Evolutionary conservation across 2,797 vertebrate species (phyloP).

Genomic region (Morelia viridis): DNA sequence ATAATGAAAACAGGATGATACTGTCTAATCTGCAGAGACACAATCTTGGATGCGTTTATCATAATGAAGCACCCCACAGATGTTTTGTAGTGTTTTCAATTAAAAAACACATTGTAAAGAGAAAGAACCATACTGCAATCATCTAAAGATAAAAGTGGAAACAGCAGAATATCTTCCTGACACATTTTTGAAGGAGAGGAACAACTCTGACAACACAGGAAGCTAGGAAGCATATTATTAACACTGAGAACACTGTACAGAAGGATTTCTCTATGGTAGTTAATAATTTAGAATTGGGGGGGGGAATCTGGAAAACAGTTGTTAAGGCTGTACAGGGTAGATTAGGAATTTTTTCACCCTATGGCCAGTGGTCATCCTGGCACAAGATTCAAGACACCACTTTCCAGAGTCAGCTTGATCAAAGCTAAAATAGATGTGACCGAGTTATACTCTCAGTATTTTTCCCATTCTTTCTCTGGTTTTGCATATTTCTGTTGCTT

Average conservation of each 20-base stretch:
- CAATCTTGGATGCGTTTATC: not conserved
- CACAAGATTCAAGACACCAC: not conserved
- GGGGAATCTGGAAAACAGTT: constrained; percentile 20
- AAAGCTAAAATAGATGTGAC: not conserved
- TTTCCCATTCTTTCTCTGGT: not conserved
- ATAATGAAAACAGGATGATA: constrained; percentile 11
- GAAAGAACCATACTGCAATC: not conserved
- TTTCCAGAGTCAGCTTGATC: not conserved
- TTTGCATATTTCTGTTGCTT: not conserved
- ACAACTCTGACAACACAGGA: constrained; percentile 16
- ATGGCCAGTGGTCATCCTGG: too few relatives aligned
- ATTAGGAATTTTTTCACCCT: not conserved
- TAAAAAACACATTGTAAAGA: constrained; percentile 12
- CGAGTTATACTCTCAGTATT: not conserved
- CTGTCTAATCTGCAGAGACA: constrained; percentile 2
- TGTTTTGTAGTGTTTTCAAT: constrained; percentile 37
- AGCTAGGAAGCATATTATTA: constrained; percentile 26
- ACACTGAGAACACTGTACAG: not conserved
- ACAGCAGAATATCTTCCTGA: not conserved
- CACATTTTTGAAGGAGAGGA: constrained; percentile 1
- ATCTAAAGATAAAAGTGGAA: constrained; percentile 22
- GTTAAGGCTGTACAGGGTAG: not conserved
- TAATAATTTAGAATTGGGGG: not conserved
- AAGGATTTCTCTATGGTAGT: not conserved
- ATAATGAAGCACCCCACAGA: not conserved